Evolutionary conservation across 2,888 invertebrate species (phyloP).

Genomic region (Spilarctia lutea): DNA sequence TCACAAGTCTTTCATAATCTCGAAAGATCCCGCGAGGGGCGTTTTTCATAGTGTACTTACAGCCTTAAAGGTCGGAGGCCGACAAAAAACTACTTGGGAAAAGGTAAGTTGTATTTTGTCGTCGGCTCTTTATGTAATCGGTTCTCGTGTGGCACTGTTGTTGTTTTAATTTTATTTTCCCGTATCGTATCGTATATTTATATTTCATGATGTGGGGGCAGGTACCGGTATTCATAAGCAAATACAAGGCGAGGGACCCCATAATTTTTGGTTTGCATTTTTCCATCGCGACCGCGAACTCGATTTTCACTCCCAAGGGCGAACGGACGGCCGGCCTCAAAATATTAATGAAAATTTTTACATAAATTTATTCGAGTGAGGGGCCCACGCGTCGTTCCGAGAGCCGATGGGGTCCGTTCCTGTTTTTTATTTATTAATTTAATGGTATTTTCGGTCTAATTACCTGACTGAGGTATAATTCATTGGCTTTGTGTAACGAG

Average conservation of each 20-base stretch:
- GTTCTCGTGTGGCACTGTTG: constrained; percentile 59
- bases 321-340: constrained; percentile 83
- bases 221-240: constrained; percentile 84
- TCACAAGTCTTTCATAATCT: constrained; percentile 87
- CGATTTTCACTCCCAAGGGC: constrained; percentile 85
- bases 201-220: constrained; percentile 68
- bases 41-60: constrained; percentile 78
- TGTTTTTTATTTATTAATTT: constrained; percentile 87
- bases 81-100: constrained; percentile 59
- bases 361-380: constrained; percentile 86
- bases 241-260: constrained; percentile 85
- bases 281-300: constrained; percentile 86
- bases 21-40: constrained; percentile 77
- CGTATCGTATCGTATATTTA: constrained; percentile 75
- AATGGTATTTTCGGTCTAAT: constrained; percentile 87
- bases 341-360: constrained; percentile 87
- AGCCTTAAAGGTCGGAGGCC: constrained; percentile 58
- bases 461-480: constrained; percentile 85
- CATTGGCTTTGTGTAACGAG: constrained; percentile 77
- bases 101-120: constrained; percentile 53
- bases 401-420: constrained; percentile 77
- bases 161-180: constrained; percentile 78
- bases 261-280: constrained; percentile 87
- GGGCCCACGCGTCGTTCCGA: constrained; percentile 78
- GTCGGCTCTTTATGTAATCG: constrained; percentile 51